A percentile compares a stretch with the other conserved stretches of the same genome.
Evolutionary conservation across 2,113 vertebrate genomes (phyloP).

Genomic region (Pterocles orientalis): DNA sequence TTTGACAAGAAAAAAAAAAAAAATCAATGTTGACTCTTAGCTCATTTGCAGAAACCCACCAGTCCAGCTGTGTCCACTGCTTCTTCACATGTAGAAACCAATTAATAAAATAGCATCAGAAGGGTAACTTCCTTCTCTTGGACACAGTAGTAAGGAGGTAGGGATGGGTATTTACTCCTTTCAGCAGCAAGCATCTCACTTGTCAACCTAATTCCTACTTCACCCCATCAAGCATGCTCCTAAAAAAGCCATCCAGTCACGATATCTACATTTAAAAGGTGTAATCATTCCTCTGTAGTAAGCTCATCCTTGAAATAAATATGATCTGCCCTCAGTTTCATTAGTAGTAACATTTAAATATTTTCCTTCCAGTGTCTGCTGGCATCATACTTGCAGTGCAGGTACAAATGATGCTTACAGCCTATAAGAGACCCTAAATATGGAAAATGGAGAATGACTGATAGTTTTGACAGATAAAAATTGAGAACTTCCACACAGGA

Average conservation of each 20-base stretch:
- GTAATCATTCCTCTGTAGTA: not conserved
- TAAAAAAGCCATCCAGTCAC: not conserved
- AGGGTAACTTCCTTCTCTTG: not conserved
- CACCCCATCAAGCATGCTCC: not conserved
- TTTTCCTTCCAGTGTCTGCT: not conserved
- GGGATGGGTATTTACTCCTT: not conserved
- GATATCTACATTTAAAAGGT: not conserved
- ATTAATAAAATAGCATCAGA: not conserved
- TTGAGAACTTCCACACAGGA: not conserved
- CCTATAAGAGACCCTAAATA: not conserved
- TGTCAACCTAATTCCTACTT: not conserved
- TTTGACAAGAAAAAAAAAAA: not conserved
- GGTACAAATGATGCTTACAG: not conserved
- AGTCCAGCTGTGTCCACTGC: not conserved
- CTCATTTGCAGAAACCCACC: not conserved
- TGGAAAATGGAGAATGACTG: not conserved
- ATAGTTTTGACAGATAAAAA: not conserved
- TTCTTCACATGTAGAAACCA: not conserved
- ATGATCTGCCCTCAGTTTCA: not conserved
- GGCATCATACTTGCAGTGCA: not conserved
- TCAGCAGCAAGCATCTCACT: not conserved
- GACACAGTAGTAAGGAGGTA: not conserved
- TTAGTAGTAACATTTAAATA: not conserved
- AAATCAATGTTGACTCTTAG: not conserved
- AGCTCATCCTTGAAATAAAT: not conserved